Evolutionary conservation across 2,888 invertebrate species (phyloP).

Genomic region (Calameuta filiformis): DNA sequence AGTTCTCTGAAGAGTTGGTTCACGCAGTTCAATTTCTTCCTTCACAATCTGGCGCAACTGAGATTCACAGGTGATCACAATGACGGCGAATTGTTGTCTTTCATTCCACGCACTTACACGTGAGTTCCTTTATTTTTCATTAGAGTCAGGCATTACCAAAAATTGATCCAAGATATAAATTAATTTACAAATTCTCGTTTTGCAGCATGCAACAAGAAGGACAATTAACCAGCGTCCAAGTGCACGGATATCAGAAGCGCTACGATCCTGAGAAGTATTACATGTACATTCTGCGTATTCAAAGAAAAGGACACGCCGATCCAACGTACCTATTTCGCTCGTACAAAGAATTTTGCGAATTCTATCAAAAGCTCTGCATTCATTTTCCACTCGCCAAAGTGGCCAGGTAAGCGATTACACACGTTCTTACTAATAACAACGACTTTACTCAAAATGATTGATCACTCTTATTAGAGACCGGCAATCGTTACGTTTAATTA

Average conservation of each 20-base stretch:
- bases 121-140: constrained; percentile 67
- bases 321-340: constrained; percentile 91
- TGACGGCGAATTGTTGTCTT: constrained; percentile 85
- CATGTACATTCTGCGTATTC: constrained; percentile 88
- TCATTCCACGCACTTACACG: constrained; percentile 95
- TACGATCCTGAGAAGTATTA: constrained; percentile 98
- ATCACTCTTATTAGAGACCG: background rate
- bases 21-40: constrained; percentile 97
- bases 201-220: constrained; percentile 90
- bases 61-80: constrained; percentile 90
- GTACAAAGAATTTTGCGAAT: constrained; percentile 96
- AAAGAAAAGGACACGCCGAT: constrained; percentile 86
- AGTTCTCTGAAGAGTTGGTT: constrained; percentile 93
- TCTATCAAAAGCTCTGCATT: constrained; percentile 92
- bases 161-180: background rate
- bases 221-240: constrained; percentile 83
- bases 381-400: constrained; percentile 92
- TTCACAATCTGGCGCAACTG: constrained; percentile 95
- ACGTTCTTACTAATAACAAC: background rate
- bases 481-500: background rate
- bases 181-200: constrained; percentile 25
- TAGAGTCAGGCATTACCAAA: background rate
- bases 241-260: constrained; percentile 92
- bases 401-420: constrained; percentile 76
- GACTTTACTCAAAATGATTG: background rate